Evolutionary conservation across 1,140 invertebrate genomes (phyloP), one percentile per base, ranked within the genome.

Genomic region (Trypoxylus dichotomus): DNA sequence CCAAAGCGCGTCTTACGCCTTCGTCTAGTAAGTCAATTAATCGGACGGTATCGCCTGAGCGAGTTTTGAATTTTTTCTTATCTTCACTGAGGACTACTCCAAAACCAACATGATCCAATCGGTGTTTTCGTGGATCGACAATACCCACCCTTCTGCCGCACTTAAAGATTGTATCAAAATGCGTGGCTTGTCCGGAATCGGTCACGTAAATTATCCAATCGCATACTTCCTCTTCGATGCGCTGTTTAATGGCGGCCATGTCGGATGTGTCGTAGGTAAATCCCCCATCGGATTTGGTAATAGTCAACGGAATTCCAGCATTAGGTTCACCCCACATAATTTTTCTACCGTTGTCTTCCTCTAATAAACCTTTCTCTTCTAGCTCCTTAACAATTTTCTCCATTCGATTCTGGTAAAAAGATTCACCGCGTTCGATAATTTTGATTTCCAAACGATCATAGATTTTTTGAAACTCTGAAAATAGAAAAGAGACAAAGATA

Each of bases 211-310:
- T 94, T 0, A 99, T 84, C 92, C 97, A 96, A 80, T 97, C 93
- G 1, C 88, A 94, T 78, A 94, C 94, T 85, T 99, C 96, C 84
- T 97, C 96, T 76, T 94, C 86, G 6, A 99, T 86, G 68, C 98
- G 90, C 72, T 99, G 93, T 81, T 92, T 94, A 2, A 99, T 90
- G 8, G 95, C 91, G 3, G 98, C 97, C 90, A 99, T 89, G 87
- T 99, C 98, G 7, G 97, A 99, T 0, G 98, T 99, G 85, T 99
- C 98, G 87, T 99, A 99, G 0, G 98, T 99, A 85, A 93, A 99
- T 32, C 98, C 98, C 73, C 98, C 98, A 88, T 99, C 98, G 3
- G 96, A 96, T 88, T 99, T 99, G 0, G 99, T 92, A 19, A 99
- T 90, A 0, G 97, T 99, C 19, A 99, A 85, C 0, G 98, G 98